Conservation (phyloP, 2,797 vertebrate species). For the Anguilla obscura region DNA sequence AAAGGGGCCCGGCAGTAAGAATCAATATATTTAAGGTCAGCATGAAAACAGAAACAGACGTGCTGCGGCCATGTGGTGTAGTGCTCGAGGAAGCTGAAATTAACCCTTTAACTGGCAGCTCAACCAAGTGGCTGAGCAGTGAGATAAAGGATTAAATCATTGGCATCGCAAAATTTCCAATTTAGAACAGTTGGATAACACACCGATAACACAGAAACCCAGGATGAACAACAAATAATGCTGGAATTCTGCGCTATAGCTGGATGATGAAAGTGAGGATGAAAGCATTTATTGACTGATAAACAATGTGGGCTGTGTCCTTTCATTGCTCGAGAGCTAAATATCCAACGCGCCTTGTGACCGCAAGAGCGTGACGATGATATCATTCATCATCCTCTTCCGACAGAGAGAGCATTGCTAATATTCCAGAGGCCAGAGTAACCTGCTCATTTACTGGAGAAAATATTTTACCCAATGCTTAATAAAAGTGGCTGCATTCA, state of each 20-base stretch:
- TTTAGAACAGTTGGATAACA: no score
- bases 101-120: no score
- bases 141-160: no score
- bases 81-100: background rate
- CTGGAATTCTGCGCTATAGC: background rate
- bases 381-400: background rate
- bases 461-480: background rate
- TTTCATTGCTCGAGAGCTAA: background rate
- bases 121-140: no score
- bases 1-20: background rate
- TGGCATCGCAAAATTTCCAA: no score
- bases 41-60: background rate
- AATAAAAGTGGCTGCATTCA: background rate
- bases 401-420: background rate
- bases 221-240: no score
- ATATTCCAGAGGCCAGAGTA: background rate
- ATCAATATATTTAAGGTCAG: background rate
- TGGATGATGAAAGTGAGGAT: background rate
- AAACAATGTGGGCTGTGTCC: background rate
- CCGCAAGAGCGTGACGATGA: background rate
- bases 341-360: background rate
- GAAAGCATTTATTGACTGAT: conserved; percentile 12
- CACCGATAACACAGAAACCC: no score
- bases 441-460: background rate
- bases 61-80: background rate